Evolutionary conservation across 2,797 vertebrate genomes (phyloP).

Genomic region (Microctenopoma lineatum): DNA sequence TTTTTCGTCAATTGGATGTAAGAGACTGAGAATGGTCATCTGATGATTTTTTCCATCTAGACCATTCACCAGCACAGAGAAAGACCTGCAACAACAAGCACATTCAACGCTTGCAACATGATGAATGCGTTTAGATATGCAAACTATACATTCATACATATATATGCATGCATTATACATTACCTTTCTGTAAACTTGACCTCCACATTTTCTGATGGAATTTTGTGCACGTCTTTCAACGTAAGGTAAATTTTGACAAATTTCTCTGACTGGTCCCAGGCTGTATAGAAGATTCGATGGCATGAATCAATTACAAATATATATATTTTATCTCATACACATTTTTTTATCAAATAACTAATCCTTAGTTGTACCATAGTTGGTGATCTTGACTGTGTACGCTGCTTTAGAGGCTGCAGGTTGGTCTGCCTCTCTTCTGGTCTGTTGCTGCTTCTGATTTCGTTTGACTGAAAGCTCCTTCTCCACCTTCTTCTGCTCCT

Average conservation of each 20-base stretch:
- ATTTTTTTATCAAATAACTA: not conserved
- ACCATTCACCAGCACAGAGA: constrained; percentile 91
- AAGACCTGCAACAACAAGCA: constrained; percentile 82
- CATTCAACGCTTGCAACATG: not conserved
- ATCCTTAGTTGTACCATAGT: constrained; percentile 86
- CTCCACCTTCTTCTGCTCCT: constrained; percentile 91
- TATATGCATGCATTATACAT: not conserved
- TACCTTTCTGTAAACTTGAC: constrained; percentile 93
- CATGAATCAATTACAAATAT: not conserved
- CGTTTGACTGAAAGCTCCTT: constrained; percentile 88
- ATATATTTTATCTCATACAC: not conserved
- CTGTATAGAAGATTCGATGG: constrained; percentile 68
- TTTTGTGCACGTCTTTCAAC: constrained; percentile 90
- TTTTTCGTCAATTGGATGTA: constrained; percentile 88
- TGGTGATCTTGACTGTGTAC: constrained; percentile 96
- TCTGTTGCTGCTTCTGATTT: constrained; percentile 82
- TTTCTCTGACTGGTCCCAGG: constrained; percentile 99
- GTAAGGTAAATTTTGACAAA: constrained; percentile 97
- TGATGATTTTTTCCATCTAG: constrained; percentile 95
- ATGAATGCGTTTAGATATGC: not conserved
- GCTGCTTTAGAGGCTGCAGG: constrained; percentile 68
- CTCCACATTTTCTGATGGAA: constrained; percentile 90
- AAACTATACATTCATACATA: too few relatives aligned
- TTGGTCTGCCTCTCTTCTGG: constrained; percentile 72
- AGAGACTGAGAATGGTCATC: constrained; percentile 92